Evolutionary conservation across 2,113 vertebrate genomes (phyloP).

Genomic region (Poecile atricapillus): DNA sequence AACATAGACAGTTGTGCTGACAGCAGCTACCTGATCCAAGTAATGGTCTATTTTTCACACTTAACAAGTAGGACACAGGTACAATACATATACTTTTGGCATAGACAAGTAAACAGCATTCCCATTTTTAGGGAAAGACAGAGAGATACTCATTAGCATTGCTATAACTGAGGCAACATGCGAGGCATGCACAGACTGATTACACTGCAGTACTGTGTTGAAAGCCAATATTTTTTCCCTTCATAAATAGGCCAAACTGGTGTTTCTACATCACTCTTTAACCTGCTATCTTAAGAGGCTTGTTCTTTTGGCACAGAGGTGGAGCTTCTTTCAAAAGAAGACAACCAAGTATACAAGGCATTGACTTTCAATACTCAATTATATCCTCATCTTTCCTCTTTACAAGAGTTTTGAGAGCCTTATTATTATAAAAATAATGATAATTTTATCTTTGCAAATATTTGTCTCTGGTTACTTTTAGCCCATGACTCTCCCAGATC

Average conservation of each 20-base stretch:
- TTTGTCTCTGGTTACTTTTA: not conserved
- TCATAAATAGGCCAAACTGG: not conserved
- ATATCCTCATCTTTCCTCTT: not conserved
- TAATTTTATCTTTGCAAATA: not conserved
- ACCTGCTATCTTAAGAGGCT: not conserved
- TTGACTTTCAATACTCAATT: not conserved
- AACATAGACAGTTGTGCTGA: not conserved
- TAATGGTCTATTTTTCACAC: not conserved
- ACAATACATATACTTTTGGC: not conserved
- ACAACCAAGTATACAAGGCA: not conserved
- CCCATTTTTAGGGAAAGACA: not conserved
- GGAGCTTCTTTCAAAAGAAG: not conserved
- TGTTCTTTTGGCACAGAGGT: not conserved
- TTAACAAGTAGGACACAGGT: not conserved
- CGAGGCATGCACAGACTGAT: not conserved
- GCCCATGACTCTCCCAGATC: not conserved
- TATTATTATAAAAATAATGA: not conserved
- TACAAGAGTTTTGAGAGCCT: not conserved
- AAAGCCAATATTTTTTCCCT: not conserved
- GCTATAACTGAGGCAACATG: not conserved
- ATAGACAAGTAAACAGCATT: not conserved
- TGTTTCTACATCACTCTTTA: not conserved
- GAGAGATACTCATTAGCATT: not conserved
- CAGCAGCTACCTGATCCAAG: not conserved
- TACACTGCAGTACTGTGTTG: not conserved